These are phyloP conservation scores for Chiroxiphia lanceolata DNA, from an alignment of 2,797 vertebrate species.

Conservation along the genomic window DNA sequence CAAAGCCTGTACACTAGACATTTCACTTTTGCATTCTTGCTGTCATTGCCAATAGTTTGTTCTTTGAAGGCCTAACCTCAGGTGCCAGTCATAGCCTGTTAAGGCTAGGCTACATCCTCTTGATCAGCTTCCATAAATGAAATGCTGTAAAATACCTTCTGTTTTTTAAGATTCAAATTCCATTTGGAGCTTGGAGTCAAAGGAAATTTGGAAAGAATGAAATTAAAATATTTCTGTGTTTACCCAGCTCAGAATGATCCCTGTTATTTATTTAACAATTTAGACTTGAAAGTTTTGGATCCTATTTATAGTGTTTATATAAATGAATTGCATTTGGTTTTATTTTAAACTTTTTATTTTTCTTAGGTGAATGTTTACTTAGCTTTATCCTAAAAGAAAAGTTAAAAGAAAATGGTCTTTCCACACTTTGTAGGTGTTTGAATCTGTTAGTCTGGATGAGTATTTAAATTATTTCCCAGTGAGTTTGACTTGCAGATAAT, in stretches of 20 bases:
- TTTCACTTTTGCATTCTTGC: slow-evolving; percentile 9
- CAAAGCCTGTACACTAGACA: not conserved
- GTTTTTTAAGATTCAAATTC: slow-evolving; percentile 32
- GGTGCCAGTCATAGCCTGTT: not conserved
- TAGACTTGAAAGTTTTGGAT: slow-evolving; percentile 3
- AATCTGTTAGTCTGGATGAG: not conserved
- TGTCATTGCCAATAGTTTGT: not conserved
- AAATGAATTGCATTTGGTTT: slow-evolving; percentile 5
- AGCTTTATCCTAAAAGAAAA: not conserved
- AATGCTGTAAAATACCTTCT: slow-evolving; percentile 24
- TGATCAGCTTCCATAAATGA: not conserved
- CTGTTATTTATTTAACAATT: slow-evolving; percentile 15
- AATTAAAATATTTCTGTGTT: slow-evolving; percentile 45
- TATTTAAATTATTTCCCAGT: not conserved
- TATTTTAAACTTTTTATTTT: slow-evolving; percentile 18
- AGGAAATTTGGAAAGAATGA: slow-evolving; percentile 44
- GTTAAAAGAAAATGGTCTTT: not conserved
- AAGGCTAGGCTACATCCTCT: slow-evolving; percentile 2
- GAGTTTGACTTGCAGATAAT: not conserved
- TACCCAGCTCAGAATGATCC: not conserved
- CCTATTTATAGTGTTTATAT: not conserved
- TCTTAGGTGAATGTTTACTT: not conserved
- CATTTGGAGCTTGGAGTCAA: slow-evolving; percentile 23
- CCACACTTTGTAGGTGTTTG: not conserved
- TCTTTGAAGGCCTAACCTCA: slow-evolving; percentile 19